phyloP scores from a whole-genome alignment of 2,797 vertebrate species.

The Gadopsis bispinosus region DNA sequence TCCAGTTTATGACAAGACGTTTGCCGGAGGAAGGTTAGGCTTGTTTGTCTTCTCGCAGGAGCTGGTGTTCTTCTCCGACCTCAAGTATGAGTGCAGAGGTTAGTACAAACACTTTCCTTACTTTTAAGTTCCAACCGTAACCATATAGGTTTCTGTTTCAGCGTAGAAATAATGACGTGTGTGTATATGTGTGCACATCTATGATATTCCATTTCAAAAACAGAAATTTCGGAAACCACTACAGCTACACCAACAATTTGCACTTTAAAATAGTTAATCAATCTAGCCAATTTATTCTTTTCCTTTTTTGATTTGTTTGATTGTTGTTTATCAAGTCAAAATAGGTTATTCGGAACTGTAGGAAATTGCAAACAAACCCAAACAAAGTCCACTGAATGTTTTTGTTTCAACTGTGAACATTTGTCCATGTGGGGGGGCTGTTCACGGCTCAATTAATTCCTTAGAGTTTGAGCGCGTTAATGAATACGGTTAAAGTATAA shows the following conservation, averaged over 20 bases:
- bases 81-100: constrained; percentile 99
- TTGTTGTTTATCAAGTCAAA: neutral
- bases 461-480: neutral
- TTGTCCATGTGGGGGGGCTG: neutral
- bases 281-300: neutral
- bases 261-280: neutral
- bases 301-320: neutral
- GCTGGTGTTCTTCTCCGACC: constrained; percentile 98
- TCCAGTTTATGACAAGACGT: constrained; percentile 94
- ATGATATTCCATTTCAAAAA: neutral
- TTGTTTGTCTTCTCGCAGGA: constrained; percentile 99
- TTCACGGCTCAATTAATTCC: neutral
- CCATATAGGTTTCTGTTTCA: constrained; percentile 10
- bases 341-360: neutral
- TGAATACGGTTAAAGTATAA: neutral
- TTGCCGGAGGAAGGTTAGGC: constrained; percentile 94
- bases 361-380: neutral
- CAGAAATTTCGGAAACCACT: neutral
- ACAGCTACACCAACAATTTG: neutral
- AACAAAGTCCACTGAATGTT: no score
- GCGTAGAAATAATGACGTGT: neutral
- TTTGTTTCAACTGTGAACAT: neutral
- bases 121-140: constrained; percentile 1
- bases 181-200: neutral
- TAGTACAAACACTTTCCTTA: constrained; percentile 71